Conservation (phyloP, 2,113 vertebrate species). For the Calidris pygmaea region DNA sequence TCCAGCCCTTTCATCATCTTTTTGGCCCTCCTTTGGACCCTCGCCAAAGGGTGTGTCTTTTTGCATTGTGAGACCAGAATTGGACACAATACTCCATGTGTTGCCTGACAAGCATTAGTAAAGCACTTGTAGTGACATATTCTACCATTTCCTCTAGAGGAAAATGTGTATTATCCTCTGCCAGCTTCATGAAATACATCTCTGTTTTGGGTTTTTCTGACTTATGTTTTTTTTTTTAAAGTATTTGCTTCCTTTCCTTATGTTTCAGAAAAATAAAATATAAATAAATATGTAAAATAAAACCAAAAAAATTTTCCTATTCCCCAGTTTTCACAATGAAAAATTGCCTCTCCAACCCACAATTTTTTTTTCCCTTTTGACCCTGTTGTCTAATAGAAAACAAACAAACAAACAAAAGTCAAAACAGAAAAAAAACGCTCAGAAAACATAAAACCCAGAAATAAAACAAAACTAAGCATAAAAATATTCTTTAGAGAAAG, state of each 20-base stretch:
- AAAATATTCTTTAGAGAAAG: neutral
- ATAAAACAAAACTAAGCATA: neutral
- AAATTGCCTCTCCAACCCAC: neutral
- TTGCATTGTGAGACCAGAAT: neutral
- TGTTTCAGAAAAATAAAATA: neutral
- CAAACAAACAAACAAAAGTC: neutral
- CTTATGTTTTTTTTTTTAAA: neutral
- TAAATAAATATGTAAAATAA: neutral
- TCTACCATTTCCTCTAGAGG: neutral
- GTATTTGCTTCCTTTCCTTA: neutral
- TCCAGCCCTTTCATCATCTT: neutral
- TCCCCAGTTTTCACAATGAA: neutral
- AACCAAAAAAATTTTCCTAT: neutral
- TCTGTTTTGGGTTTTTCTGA: neutral
- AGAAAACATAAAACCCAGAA: neutral
- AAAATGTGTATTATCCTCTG: neutral
- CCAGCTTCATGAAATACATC: neutral
- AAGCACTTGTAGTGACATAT: neutral
- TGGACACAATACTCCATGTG: neutral
- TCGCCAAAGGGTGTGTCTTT: neutral
- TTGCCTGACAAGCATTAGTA: neutral
- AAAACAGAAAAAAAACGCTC: neutral
- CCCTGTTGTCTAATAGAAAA: neutral
- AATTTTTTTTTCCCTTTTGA: neutral
- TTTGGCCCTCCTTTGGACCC: neutral